A percentile compares a stretch with the other conserved stretches of the same genome.
These are phyloP conservation scores for Anoplophora glabripennis DNA, from an alignment of 1,140 invertebrate species.

Conservation along the genomic window DNA sequence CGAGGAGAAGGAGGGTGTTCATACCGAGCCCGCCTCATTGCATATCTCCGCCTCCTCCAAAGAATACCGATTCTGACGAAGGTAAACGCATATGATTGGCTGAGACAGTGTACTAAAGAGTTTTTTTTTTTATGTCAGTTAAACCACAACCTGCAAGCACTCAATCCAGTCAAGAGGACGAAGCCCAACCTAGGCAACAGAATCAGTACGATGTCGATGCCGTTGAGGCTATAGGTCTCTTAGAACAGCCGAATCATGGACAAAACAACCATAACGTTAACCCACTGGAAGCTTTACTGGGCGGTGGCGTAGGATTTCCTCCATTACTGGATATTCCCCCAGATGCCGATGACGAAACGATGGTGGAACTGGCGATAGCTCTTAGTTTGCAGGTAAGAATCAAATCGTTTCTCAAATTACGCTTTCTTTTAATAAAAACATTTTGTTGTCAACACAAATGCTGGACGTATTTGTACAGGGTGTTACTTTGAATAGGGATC, in stretches of 20 bases:
- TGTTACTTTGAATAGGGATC: too few species aligned
- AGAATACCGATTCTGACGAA: conserved; percentile 11
- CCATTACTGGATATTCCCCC: conserved; percentile 83
- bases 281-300: conserved; percentile 68
- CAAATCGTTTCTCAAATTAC: too few species aligned
- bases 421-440: conserved; percentile 32
- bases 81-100: not conserved
- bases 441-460: conserved; percentile 35
- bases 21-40: conserved; percentile 79
- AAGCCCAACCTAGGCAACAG: conserved; percentile 25
- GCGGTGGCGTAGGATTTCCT: conserved; percentile 56
- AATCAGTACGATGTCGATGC: conserved; percentile 55
- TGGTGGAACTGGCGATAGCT: conserved; percentile 94
- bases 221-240: conserved; percentile 49
- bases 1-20: conserved; percentile 71
- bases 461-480: too few species aligned
- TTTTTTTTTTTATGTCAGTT: not conserved
- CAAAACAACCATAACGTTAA: conserved; percentile 41
- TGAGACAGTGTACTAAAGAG: too few species aligned
- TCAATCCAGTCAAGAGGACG: conserved; percentile 7
- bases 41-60: conserved; percentile 53
- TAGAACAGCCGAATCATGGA: conserved; percentile 32
- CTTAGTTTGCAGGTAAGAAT: conserved; percentile 80
- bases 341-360: conserved; percentile 92
- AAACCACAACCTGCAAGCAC: conserved; percentile 1